Conservation (phyloP, 2,888 invertebrate genomes). For the Epinotia nisella region DNA sequence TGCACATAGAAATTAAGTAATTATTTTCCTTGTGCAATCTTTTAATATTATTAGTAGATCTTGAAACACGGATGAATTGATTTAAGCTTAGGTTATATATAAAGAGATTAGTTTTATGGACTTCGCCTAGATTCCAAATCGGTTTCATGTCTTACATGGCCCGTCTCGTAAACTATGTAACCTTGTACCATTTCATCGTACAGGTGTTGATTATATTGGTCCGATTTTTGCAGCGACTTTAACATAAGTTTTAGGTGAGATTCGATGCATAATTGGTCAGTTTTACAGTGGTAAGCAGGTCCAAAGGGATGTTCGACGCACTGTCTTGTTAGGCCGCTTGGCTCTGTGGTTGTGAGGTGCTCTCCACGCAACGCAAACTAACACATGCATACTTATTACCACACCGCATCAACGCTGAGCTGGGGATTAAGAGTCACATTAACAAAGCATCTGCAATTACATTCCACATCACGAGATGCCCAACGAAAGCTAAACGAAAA, state of each 20-base stretch:
- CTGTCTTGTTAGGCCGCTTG: conserved; percentile 56
- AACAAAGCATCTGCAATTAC: background rate
- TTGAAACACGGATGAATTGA: background rate
- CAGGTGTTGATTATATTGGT: background rate
- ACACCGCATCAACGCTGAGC: background rate
- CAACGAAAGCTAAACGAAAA: conserved; percentile 1
- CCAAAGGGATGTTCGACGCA: conserved; percentile 11
- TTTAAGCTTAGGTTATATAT: background rate
- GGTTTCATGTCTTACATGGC: background rate
- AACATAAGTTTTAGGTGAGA: background rate
- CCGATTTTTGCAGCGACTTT: background rate
- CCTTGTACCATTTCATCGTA: background rate
- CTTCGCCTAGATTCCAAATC: too few relatives aligned
- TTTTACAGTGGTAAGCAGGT: conserved; percentile 38
- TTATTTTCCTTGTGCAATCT: background rate
- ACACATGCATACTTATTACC: background rate
- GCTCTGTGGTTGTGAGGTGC: conserved; percentile 59
- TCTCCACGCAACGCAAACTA: conserved; percentile 35
- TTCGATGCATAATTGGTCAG: background rate
- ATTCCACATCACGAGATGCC: background rate
- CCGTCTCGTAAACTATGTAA: background rate
- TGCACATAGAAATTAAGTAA: background rate
- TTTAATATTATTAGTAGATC: background rate
- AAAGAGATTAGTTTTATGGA: too few relatives aligned
- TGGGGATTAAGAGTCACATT: background rate